A percentile compares a stretch with the other conserved stretches of the same genome.
phyloP scores from a whole-genome alignment of 2,113 vertebrate species.

The Myotis brandtii region DNA sequence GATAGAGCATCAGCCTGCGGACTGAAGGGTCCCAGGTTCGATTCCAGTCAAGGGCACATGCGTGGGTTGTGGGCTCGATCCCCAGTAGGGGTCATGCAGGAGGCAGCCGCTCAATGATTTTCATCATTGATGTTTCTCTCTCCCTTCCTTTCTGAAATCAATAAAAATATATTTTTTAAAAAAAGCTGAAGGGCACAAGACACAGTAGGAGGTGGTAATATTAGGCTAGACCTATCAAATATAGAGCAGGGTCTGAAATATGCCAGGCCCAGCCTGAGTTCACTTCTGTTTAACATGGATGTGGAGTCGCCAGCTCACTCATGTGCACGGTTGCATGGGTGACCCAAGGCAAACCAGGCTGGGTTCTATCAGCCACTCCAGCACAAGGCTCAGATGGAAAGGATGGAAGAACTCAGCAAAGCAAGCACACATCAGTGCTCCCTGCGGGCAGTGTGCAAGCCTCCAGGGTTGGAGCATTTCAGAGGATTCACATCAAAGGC shows the following conservation, averaged over 20 bases:
- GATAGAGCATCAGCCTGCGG: no score
- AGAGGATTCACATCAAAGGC: neutral
- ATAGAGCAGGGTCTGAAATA: neutral
- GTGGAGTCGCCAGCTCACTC: neutral
- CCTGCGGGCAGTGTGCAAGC: neutral
- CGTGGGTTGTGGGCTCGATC: no score
- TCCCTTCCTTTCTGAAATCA: no score
- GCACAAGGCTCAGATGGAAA: neutral
- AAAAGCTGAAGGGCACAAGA: no score
- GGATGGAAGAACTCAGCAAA: neutral
- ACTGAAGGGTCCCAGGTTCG: no score
- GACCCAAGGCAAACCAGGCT: neutral
- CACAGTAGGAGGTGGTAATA: no score
- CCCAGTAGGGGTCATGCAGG: no score
- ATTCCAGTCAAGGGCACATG: no score
- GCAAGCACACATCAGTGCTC: rapidly evolving
- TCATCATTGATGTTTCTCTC: no score
- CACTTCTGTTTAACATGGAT: no score
- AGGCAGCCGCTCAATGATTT: no score
- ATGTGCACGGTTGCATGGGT: neutral
- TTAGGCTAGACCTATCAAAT: neutral
- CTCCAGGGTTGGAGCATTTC: neutral
- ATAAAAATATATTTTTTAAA: no score
- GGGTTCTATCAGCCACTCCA: neutral
- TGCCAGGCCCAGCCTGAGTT: neutral